phyloP scores from a whole-genome alignment of 2,113 vertebrate genomes.

The Anhinga anhinga region DNA sequence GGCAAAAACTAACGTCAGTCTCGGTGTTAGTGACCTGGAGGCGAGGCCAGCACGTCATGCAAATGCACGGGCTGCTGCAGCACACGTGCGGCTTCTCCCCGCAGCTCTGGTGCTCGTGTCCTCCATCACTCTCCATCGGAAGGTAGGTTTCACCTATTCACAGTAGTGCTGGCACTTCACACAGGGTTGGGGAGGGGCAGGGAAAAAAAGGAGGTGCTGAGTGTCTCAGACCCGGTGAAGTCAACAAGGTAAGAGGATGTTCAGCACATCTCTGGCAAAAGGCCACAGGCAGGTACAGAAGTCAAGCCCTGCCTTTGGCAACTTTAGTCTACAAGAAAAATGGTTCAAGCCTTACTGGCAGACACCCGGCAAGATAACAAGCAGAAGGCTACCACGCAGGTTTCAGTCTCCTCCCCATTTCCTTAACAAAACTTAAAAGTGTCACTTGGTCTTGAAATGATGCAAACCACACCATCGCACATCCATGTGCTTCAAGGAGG shows the following conservation, averaged over 20 bases:
- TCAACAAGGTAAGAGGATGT: neutral
- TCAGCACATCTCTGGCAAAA: neutral
- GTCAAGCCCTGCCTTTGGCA: neutral
- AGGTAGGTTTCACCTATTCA: neutral
- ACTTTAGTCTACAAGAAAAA: neutral
- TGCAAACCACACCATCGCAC: neutral
- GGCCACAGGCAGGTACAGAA: neutral
- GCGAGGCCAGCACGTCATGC: neutral
- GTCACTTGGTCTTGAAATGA: neutral
- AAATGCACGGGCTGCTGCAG: neutral
- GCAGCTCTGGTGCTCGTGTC: rapidly evolving
- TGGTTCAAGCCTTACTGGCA: neutral
- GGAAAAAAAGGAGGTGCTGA: neutral
- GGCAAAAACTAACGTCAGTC: neutral
- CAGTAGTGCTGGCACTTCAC: neutral
- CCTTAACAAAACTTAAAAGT: neutral
- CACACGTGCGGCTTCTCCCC: rapidly evolving
- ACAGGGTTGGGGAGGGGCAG: neutral
- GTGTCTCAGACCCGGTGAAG: neutral
- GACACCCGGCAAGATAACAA: neutral
- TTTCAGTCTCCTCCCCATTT: neutral
- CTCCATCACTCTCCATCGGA: rapidly evolving
- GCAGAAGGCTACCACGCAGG: neutral
- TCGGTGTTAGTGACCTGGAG: rapidly evolving
- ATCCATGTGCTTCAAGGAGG: neutral